A percentile compares a stretch with the other conserved stretches of the same genome.
Evolutionary conservation across 1,140 invertebrate genomes (phyloP).

Genomic region (Euwallacea fornicatus): DNA sequence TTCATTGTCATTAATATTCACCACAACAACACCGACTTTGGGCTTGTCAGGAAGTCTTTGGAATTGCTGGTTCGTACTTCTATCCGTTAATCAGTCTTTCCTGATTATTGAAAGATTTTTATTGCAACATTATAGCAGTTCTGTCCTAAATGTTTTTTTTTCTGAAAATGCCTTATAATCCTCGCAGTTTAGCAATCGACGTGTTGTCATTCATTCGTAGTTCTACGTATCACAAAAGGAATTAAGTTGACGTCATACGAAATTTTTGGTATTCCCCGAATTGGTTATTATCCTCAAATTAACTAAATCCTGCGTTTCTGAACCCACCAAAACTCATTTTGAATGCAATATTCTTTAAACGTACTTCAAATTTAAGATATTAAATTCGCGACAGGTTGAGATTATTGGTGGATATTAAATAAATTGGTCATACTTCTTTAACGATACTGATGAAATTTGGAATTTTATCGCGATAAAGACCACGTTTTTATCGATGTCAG

Average conservation of each 20-base stretch:
- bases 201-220: neutral
- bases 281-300: neutral
- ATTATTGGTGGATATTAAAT: neutral
- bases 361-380: neutral
- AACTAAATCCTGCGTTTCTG: neutral
- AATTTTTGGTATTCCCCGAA: neutral
- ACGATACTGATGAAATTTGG: neutral
- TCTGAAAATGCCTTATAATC: neutral
- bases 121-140: neutral
- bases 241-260: neutral
- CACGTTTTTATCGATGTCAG: neutral
- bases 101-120: neutral
- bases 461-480: neutral
- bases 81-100: neutral
- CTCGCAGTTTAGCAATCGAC: neutral
- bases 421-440: slow-evolving; percentile 1
- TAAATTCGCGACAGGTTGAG: neutral
- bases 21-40: neutral
- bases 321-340: neutral
- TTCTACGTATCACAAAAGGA: neutral
- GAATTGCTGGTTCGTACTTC: neutral
- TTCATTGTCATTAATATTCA: neutral
- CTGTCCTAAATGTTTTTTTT: neutral
- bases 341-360: neutral
- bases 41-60: neutral